These are phyloP conservation scores for Arenaria interpres DNA, from an alignment of 2,113 vertebrate genomes.

Conservation along the genomic window DNA sequence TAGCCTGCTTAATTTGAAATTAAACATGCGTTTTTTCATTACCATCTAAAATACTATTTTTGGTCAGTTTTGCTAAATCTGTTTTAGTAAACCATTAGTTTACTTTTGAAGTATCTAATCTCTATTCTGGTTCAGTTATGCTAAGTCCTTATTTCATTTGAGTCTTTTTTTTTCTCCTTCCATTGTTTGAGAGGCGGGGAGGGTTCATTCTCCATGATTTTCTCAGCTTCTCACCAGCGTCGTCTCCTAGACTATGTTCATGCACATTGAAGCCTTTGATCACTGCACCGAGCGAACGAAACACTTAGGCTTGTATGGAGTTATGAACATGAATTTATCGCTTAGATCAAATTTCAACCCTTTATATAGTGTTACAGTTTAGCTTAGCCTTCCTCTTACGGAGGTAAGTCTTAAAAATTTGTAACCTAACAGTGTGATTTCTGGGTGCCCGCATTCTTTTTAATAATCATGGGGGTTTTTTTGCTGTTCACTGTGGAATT, in stretches of 20 bases:
- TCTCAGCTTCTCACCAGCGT: not conserved
- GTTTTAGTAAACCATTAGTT: not conserved
- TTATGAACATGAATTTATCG: not conserved
- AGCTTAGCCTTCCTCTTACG: not conserved
- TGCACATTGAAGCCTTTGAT: conserved; percentile 1
- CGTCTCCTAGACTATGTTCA: not conserved
- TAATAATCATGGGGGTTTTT: accelerated
- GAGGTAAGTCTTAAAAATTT: not conserved
- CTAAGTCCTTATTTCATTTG: not conserved
- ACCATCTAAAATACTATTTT: not conserved
- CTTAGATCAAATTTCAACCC: not conserved
- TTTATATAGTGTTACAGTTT: not conserved
- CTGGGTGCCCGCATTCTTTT: not conserved
- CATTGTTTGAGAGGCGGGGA: not conserved
- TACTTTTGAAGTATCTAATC: not conserved
- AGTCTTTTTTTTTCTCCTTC: not conserved
- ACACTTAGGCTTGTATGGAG: not conserved
- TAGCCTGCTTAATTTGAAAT: not conserved
- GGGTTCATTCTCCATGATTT: not conserved
- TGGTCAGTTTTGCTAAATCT: not conserved
- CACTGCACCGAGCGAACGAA: not conserved
- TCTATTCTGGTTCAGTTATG: not conserved
- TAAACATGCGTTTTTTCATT: not conserved
- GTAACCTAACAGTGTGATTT: not conserved
- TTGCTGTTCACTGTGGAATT: not conserved